These are phyloP conservation scores for Lepas anatifera DNA, from an alignment of 2,888 invertebrate genomes.

Conservation along the genomic window DNA sequence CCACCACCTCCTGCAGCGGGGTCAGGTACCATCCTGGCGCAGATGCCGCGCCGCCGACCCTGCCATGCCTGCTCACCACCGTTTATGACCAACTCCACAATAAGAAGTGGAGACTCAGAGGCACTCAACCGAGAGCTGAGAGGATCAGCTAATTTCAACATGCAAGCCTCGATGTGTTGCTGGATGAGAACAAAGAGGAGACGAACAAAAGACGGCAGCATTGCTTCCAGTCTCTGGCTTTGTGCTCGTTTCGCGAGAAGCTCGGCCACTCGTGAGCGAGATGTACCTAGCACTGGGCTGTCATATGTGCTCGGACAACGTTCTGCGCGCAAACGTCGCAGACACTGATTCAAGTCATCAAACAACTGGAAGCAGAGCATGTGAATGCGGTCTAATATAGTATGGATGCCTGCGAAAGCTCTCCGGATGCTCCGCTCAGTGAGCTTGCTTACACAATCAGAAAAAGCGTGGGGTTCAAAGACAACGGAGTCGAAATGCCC, in stretches of 20 bases:
- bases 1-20: not conserved
- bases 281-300: not conserved
- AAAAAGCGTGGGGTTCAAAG: not conserved
- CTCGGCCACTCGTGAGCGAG: not conserved
- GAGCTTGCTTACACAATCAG: not conserved
- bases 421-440: not conserved
- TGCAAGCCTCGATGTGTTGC: not conserved
- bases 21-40: too few relatives aligned
- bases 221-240: not conserved
- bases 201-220: not conserved
- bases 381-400: not conserved
- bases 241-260: not conserved
- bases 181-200: not conserved
- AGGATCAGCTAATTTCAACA: not conserved
- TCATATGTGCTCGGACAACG: not conserved
- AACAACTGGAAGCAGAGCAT: not conserved
- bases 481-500: not conserved
- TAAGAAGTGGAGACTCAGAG: not conserved
- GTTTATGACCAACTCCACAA: not conserved
- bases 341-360: not conserved
- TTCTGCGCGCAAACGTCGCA: not conserved
- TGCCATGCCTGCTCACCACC: too few relatives aligned
- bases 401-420: not conserved
- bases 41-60: too few relatives aligned
- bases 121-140: not conserved